A percentile compares a stretch with the other conserved stretches of the same genome.
Conservation (phyloP, 2,888 invertebrate genomes). For the Temnothorax unifasciatus region DNA sequence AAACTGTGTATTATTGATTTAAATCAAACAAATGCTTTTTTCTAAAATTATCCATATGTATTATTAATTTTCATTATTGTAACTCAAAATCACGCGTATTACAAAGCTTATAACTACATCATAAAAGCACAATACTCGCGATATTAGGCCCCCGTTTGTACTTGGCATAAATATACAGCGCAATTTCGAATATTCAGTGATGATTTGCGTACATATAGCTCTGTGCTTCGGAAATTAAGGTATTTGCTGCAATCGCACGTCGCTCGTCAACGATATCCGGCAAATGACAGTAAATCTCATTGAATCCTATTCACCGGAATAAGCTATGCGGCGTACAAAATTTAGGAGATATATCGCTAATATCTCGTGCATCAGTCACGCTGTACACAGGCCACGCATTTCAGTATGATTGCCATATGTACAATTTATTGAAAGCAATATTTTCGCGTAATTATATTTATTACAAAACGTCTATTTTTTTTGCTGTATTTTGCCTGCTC, state of each 20-base stretch:
- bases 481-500: not conserved
- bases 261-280: conserved; percentile 45
- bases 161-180: conserved; percentile 41
- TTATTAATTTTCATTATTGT: not conserved
- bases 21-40: not conserved
- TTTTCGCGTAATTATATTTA: not conserved
- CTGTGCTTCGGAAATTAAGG: conserved; percentile 49
- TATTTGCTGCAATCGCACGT: conserved; percentile 55
- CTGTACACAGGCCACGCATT: not conserved
- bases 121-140: conserved; percentile 1
- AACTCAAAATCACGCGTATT: not conserved
- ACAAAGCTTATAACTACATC: not conserved
- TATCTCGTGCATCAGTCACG: conserved; percentile 23
- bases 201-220: conserved; percentile 27
- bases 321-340: conserved; percentile 48
- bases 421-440: conserved; percentile 2
- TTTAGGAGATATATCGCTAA: conserved; percentile 46
- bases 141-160: conserved; percentile 1
- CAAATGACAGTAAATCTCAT: conserved; percentile 55
- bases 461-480: not conserved
- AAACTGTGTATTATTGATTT: not conserved
- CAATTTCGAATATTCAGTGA: conserved; percentile 20
- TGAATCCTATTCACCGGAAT: conserved; percentile 46
- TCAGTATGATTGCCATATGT: not conserved
- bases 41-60: not conserved